phyloP scores from a whole-genome alignment of 2,888 invertebrate species.

The Hecatera dysodea region DNA sequence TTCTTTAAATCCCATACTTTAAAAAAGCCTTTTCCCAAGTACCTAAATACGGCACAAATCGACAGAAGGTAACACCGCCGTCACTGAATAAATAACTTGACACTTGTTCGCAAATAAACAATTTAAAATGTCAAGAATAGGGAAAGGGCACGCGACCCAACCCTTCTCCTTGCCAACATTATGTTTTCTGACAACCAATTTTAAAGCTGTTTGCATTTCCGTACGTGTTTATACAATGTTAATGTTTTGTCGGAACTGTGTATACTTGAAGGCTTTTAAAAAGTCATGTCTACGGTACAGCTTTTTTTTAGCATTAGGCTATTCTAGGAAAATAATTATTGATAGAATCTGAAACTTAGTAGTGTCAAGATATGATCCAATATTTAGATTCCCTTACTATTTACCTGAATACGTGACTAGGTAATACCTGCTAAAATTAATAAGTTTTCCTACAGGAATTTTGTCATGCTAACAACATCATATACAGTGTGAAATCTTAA shows the following conservation, averaged over 20 bases:
- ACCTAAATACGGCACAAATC: constrained; percentile 19
- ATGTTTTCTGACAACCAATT: constrained; percentile 89
- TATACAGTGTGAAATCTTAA: too few relatives aligned
- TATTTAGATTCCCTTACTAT: too few relatives aligned
- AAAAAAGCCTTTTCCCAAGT: too few relatives aligned
- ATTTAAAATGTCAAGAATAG: constrained; percentile 90
- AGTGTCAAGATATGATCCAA: too few relatives aligned
- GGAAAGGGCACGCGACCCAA: constrained; percentile 84
- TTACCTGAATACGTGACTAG: too few relatives aligned
- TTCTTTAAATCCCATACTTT: too few relatives aligned
- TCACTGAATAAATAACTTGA: constrained; percentile 89
- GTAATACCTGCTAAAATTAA: background rate
- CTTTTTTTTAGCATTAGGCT: background rate
- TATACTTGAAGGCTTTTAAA: constrained; percentile 5
- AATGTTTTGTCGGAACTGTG: constrained; percentile 56
- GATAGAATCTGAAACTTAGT: too few relatives aligned
- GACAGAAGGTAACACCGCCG: constrained; percentile 58
- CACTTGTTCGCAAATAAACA: constrained; percentile 90
- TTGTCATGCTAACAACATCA: too few relatives aligned
- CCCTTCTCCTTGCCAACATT: constrained; percentile 86
- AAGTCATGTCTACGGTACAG: constrained; percentile 5
- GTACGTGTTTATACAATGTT: constrained; percentile 68
- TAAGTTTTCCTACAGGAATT: background rate
- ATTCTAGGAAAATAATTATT: background rate
- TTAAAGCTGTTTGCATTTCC: constrained; percentile 79